Percentiles rank a stretch among this genome's conserved stretches.
Evolutionary conservation across 2,888 invertebrate species (phyloP).

Genomic region (Ditylenchus weischeri): DNA sequence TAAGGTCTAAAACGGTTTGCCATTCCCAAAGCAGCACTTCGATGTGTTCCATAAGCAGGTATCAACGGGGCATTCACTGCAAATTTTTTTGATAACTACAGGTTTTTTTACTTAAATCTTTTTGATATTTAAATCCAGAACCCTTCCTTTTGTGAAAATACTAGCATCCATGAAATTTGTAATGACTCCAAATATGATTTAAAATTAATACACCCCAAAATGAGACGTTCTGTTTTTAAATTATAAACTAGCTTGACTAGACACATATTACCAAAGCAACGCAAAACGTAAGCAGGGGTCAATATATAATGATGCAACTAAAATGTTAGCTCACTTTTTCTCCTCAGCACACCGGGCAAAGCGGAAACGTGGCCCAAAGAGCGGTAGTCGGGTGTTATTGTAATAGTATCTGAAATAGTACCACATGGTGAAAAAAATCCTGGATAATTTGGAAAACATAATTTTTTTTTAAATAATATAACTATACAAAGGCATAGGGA

Average conservation of each 20-base stretch:
- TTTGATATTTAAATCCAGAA: too few species aligned
- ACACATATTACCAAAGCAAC: neutral
- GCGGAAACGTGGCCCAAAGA: constrained; percentile 10
- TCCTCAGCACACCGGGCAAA: constrained; percentile 51
- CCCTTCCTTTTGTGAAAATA: too few species aligned
- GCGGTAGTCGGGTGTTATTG: constrained; percentile 53
- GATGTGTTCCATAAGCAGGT: constrained; percentile 66
- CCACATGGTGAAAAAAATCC: neutral
- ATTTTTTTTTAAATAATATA: neutral
- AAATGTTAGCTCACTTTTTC: constrained; percentile 51
- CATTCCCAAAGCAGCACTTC: constrained; percentile 43
- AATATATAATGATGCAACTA: constrained; percentile 1
- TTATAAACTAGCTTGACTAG: neutral
- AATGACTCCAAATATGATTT: too few species aligned
- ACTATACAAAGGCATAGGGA: constrained; percentile 12
- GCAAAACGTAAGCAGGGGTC: neutral
- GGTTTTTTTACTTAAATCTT: too few species aligned
- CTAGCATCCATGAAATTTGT: too few species aligned
- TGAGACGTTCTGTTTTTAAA: neutral
- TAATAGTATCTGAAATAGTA: constrained; percentile 46
- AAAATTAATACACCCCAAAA: neutral
- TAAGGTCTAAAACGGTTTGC: constrained; percentile 63
- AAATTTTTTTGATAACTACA: constrained; percentile 46
- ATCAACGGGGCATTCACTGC: constrained; percentile 92
- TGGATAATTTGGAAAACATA: neutral